Conservation (phyloP, 2,113 vertebrate genomes). For the Otolemur garnettii region DNA sequence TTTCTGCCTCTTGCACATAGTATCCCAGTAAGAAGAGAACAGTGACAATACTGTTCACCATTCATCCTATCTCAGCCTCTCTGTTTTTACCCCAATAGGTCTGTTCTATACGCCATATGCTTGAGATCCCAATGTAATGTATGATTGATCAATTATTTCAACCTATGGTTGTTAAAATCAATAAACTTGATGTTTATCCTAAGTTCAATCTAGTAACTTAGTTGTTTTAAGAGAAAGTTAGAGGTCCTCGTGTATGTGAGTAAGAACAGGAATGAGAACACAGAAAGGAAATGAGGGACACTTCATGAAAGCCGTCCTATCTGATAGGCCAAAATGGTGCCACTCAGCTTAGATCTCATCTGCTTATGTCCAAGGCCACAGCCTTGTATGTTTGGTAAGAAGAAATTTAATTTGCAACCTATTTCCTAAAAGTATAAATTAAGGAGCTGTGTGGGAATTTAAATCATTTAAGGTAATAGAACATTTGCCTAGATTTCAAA, state of each 20-base stretch:
- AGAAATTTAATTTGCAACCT: conserved; percentile 54
- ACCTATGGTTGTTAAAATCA: neutral
- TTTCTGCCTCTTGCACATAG: neutral
- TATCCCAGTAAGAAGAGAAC: neutral
- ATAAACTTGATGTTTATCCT: neutral
- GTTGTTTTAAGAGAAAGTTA: neutral
- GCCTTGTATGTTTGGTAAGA: conserved; percentile 25
- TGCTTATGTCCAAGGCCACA: neutral
- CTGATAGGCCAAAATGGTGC: neutral
- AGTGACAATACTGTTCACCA: rapidly evolving
- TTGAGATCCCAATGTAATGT: neutral
- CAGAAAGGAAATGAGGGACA: neutral
- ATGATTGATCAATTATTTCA: neutral
- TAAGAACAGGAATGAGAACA: neutral
- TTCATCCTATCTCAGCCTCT: neutral
- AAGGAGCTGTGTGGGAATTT: conserved; percentile 33
- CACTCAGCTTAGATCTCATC: neutral
- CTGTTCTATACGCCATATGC: neutral
- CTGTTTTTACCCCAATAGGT: neutral
- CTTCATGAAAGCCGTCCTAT: neutral
- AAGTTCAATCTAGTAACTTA: neutral
- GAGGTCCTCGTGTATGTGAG: neutral
- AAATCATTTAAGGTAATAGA: conserved; percentile 16
- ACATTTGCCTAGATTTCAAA: conserved; percentile 66
- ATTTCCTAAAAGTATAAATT: conserved; percentile 70